Conservation (phyloP, 64 coral and sea anemone species). For the Porites lutea region DNA sequence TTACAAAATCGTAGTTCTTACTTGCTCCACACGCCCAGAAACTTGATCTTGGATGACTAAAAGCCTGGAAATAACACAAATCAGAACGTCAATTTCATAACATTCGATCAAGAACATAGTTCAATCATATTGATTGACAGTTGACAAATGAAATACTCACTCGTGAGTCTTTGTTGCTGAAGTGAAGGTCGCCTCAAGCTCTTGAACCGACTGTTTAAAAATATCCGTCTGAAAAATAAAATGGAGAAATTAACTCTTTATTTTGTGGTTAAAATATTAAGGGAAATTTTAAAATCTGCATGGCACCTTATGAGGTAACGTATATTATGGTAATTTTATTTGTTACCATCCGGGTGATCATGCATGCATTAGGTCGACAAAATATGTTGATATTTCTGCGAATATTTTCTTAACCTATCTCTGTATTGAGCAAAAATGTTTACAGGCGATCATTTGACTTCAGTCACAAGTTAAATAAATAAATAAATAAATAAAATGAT, state of each 20-base stretch:
- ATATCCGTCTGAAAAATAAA: conserved; percentile 79
- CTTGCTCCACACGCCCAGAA: conserved; percentile 89
- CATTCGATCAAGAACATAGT: not conserved
- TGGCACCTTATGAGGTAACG: too few species aligned
- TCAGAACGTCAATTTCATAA: not conserved
- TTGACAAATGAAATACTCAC: conserved; percentile 33
- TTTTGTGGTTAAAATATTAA: not conserved
- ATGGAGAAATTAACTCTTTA: not conserved
- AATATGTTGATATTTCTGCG: too few species aligned
- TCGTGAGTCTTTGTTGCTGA: conserved; percentile 98
- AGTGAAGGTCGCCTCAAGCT: conserved; percentile 93
- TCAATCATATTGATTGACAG: not conserved
- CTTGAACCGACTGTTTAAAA: conserved; percentile 96
- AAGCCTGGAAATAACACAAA: conserved; percentile 58
- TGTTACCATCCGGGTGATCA: too few species aligned
- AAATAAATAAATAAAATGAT: too few species aligned
- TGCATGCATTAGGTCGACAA: too few species aligned
- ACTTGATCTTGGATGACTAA: conserved; percentile 97
- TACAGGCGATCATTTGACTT: too few species aligned
- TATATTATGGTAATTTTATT: too few species aligned
- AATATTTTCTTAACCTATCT: too few species aligned
- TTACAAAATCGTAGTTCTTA: not conserved
- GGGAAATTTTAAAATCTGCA: not conserved
- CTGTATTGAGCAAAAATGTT: too few species aligned
- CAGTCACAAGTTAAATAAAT: too few species aligned